These are phyloP conservation scores for Borostomias antarcticus DNA, from an alignment of 2,797 vertebrate species.

Conservation along the genomic window DNA sequence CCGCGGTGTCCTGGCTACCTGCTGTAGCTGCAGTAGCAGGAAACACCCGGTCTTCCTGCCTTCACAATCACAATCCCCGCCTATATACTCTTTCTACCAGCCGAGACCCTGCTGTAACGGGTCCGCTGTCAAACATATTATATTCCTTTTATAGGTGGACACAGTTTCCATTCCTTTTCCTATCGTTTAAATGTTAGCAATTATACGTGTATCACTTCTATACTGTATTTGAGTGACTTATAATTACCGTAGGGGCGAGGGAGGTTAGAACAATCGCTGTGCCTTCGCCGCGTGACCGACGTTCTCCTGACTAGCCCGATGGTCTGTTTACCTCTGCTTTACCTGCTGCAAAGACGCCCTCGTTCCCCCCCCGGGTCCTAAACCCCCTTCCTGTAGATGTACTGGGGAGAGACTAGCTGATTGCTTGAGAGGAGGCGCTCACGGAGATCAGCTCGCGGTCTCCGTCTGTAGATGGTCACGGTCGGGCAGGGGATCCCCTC, in stretches of 20 bases:
- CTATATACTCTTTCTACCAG: constrained; percentile 27
- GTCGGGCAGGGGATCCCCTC: too few relatives aligned
- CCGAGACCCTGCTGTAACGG: constrained; percentile 17
- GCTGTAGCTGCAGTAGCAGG: constrained; percentile 56
- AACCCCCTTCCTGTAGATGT: neutral
- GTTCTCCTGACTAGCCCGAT: neutral
- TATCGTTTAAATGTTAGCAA: constrained; percentile 62
- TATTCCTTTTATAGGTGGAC: constrained; percentile 59
- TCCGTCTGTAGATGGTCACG: neutral
- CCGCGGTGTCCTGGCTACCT: constrained; percentile 58
- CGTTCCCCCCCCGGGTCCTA: neutral
- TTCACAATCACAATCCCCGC: constrained; percentile 31
- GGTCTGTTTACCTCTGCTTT: neutral
- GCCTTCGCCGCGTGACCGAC: constrained; percentile 56
- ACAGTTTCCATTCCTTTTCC: constrained; percentile 59
- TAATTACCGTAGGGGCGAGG: constrained; percentile 42
- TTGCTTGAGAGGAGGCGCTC: neutral
- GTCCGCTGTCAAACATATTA: constrained; percentile 64
- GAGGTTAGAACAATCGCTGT: constrained; percentile 59
- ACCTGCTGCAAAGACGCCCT: neutral
- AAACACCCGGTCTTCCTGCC: constrained; percentile 48
- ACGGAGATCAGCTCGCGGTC: too few relatives aligned
- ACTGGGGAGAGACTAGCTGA: neutral
- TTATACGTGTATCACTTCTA: constrained; percentile 59
- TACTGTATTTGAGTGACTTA: constrained; percentile 58